phyloP scores from a whole-genome alignment of 2,797 vertebrate species.

The Oreochromis grahami region DNA sequence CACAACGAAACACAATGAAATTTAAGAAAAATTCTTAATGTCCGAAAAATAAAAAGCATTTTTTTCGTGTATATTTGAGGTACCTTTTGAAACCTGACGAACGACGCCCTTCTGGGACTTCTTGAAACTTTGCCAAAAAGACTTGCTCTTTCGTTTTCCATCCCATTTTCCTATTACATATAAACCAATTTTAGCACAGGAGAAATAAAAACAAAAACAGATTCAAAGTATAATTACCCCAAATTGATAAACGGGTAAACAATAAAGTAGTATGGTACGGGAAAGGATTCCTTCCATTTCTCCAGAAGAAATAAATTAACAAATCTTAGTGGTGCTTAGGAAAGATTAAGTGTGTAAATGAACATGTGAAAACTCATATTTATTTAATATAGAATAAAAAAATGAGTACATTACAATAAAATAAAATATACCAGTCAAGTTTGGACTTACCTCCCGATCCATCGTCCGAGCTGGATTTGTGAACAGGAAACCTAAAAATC shows the following conservation, averaged over 20 bases:
- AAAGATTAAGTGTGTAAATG: neutral
- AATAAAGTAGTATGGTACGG: neutral
- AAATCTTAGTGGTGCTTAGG: neutral
- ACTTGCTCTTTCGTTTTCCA: constrained; percentile 93
- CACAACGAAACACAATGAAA: neutral
- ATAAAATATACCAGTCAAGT: neutral
- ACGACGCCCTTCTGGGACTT: constrained; percentile 89
- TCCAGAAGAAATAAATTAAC: neutral
- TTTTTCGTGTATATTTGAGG: neutral
- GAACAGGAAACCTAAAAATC: constrained; percentile 81
- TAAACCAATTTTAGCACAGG: neutral
- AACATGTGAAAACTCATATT: neutral
- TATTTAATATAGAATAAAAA: neutral
- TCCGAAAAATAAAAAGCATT: neutral
- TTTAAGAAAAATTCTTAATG: neutral
- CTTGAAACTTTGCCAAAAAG: constrained; percentile 94
- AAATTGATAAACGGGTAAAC: neutral
- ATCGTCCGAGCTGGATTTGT: constrained; percentile 94
- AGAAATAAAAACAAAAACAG: neutral
- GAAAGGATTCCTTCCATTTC: neutral
- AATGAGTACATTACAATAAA: neutral
- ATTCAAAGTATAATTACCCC: neutral
- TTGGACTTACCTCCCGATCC: constrained; percentile 84
- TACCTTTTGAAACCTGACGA: constrained; percentile 92
- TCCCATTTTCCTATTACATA: constrained; percentile 85